Evolutionary conservation across 2,888 invertebrate species (phyloP).

Genomic region (Deroplatys truncata): DNA sequence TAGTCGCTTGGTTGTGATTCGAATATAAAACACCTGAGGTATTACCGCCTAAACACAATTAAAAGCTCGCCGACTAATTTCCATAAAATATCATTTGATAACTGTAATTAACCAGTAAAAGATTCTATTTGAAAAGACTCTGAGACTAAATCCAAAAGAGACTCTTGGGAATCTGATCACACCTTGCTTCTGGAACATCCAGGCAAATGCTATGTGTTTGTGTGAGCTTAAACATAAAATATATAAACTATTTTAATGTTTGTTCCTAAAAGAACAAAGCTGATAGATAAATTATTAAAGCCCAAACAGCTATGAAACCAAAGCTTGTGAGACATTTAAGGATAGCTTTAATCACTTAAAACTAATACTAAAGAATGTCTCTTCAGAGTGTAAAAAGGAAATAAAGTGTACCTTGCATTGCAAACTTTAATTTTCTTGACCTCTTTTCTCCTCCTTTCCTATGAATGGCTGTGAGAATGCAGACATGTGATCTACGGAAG

Average conservation of each 20-base stretch:
- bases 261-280: background rate
- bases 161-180: background rate
- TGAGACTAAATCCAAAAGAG: background rate
- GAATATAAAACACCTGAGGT: background rate
- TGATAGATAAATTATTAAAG: background rate
- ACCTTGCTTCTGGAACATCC: too few relatives aligned
- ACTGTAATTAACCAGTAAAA: background rate
- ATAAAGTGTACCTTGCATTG: background rate
- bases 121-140: too few relatives aligned
- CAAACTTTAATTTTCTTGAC: background rate
- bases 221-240: background rate
- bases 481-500: too few relatives aligned
- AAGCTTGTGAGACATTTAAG: background rate
- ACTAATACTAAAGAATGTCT: background rate
- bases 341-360: background rate
- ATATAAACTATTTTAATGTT: background rate
- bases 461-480: background rate
- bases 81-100: background rate
- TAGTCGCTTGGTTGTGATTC: conserved; percentile 12
- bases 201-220: background rate
- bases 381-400: background rate
- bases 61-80: background rate
- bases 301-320: background rate
- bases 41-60: background rate
- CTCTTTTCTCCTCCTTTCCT: background rate